Percentiles rank a stretch among this genome's conserved stretches.
Conservation (phyloP, 2,888 invertebrate genomes). For the Synergus itoensis region DNA sequence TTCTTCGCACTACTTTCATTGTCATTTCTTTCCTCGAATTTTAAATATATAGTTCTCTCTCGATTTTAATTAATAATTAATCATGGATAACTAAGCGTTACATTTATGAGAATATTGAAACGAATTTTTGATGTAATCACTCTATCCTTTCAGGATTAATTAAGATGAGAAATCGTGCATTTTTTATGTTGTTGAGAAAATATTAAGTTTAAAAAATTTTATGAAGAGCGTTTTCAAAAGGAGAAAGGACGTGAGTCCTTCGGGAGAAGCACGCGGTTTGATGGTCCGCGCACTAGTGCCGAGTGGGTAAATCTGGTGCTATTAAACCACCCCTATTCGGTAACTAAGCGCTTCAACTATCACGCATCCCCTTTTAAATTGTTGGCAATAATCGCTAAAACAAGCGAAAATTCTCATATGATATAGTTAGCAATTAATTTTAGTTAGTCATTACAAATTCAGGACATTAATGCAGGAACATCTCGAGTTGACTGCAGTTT, state of each 20-base stretch:
- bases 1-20: background rate
- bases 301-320: slow-evolving; percentile 42
- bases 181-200: background rate
- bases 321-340: slow-evolving; percentile 53
- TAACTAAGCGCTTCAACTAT: slow-evolving; percentile 60
- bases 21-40: background rate
- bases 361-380: slow-evolving; percentile 56
- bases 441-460: slow-evolving; percentile 35
- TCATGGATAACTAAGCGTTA: background rate
- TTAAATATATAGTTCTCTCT: background rate
- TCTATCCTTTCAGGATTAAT: background rate
- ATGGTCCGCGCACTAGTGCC: slow-evolving; percentile 64
- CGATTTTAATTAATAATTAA: background rate
- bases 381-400: background rate
- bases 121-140: background rate
- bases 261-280: slow-evolving; percentile 57
- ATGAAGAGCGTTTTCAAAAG: background rate
- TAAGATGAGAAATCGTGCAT: background rate
- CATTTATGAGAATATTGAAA: background rate
- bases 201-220: background rate
- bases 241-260: slow-evolving; percentile 26
- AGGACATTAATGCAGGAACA: slow-evolving; percentile 18
- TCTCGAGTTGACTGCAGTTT: background rate
- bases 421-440: background rate
- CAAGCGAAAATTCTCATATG: background rate